Evolutionary conservation across 2,113 vertebrate genomes (phyloP).

Genomic region (Chaetops frenatus): DNA sequence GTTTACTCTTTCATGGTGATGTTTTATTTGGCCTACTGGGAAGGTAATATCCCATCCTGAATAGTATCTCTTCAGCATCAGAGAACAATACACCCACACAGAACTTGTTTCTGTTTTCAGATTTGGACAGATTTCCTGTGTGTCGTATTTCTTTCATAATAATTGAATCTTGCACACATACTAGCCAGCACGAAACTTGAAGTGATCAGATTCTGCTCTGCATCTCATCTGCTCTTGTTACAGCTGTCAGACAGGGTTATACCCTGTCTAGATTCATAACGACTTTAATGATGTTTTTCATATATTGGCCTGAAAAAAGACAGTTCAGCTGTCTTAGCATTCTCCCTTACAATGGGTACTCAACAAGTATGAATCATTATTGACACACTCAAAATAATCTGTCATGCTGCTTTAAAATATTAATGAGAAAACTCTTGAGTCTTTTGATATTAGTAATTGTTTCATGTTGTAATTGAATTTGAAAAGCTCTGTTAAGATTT

Average conservation of each 20-base stretch:
- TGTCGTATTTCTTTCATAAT: neutral
- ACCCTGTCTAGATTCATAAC: neutral
- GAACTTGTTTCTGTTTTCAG: neutral
- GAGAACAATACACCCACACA: neutral
- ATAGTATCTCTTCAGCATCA: neutral
- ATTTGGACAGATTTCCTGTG: neutral
- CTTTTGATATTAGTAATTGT: conserved; percentile 3
- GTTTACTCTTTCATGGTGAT: neutral
- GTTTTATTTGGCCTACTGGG: neutral
- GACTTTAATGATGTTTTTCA: neutral
- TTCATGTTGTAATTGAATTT: conserved; percentile 55
- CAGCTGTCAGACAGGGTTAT: conserved; percentile 1
- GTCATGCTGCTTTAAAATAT: conserved; percentile 6
- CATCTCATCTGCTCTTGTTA: neutral
- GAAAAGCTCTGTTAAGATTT: conserved; percentile 49
- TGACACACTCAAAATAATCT: conserved; percentile 36
- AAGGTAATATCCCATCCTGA: neutral
- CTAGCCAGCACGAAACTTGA: neutral
- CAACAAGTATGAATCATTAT: neutral
- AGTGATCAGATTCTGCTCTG: neutral
- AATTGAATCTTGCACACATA: neutral
- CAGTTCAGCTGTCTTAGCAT: neutral
- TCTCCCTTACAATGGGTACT: neutral
- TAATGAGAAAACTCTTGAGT: conserved; percentile 12
- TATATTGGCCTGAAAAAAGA: neutral